Evolutionary conservation across 53 echinoderm and acorn worm species (phyloP).

Genomic region (Antedon mediterranea): DNA sequence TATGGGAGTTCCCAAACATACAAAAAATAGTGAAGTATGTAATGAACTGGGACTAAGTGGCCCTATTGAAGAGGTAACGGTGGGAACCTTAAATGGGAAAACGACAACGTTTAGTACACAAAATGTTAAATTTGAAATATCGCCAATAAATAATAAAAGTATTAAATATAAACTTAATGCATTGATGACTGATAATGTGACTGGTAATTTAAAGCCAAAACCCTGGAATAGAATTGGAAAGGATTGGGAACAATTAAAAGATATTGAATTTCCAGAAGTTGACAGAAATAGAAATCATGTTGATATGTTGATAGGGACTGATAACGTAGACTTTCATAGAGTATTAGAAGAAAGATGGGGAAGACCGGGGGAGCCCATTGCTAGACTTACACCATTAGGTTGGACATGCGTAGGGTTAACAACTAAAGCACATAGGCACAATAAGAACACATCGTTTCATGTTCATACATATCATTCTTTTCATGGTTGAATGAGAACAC

Average conservation of each 20-base stretch:
- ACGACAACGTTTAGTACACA: background rate
- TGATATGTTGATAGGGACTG: constrained; percentile 10
- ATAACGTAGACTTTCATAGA: constrained; percentile 7
- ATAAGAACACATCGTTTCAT: constrained; percentile 1
- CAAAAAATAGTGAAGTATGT: background rate
- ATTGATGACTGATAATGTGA: background rate
- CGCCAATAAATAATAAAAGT: background rate
- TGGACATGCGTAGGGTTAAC: constrained; percentile 15
- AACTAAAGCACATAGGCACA: background rate
- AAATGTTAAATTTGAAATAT: background rate
- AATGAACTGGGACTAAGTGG: background rate
- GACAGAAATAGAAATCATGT: constrained; percentile 3
- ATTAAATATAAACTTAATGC: background rate
- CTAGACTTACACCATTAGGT: constrained; percentile 14
- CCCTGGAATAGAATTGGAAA: background rate
- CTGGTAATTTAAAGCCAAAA: background rate
- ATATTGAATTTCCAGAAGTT: background rate
- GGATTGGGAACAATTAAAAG: constrained; percentile 6
- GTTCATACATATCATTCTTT: background rate
- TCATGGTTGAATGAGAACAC: background rate
- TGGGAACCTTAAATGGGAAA: background rate
- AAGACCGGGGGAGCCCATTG: constrained; percentile 14
- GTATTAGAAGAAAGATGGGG: constrained; percentile 13
- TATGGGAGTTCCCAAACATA: constrained; percentile 16
- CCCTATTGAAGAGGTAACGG: background rate